phyloP scores from a whole-genome alignment of 2,888 invertebrate genomes.

The Tetranychus truncatus region DNA sequence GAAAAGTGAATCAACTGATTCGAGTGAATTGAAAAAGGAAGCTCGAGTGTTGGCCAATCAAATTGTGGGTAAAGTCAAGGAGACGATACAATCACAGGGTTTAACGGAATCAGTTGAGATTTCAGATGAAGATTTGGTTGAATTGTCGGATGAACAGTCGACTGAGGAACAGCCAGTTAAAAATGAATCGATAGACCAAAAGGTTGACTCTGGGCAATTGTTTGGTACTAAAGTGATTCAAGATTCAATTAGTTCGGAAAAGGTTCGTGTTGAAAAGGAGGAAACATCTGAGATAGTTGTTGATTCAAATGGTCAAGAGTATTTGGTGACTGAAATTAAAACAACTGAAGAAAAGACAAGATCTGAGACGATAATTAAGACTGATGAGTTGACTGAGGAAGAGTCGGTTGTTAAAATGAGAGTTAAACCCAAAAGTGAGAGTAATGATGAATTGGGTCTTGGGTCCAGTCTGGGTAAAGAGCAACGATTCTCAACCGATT shows the following conservation, averaged over 20 bases:
- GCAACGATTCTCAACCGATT: background rate
- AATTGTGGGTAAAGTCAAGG: slow-evolving; percentile 19
- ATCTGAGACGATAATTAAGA: background rate
- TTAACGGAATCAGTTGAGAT: slow-evolving; percentile 26
- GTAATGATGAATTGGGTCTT: background rate
- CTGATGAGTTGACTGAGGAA: background rate
- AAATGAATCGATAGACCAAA: background rate
- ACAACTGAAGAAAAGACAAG: background rate
- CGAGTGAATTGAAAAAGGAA: slow-evolving; percentile 16
- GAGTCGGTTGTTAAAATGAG: background rate
- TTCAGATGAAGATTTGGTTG: slow-evolving; percentile 30
- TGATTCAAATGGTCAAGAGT: background rate
- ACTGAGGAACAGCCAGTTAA: background rate
- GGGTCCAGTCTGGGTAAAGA: background rate
- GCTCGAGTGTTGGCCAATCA: slow-evolving; percentile 16
- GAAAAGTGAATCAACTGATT: slow-evolving; percentile 5
- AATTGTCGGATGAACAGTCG: slow-evolving; percentile 17
- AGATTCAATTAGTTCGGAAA: background rate
- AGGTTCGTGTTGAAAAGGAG: background rate
- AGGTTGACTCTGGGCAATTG: background rate
- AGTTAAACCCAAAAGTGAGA: background rate
- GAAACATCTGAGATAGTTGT: background rate
- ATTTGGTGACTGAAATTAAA: background rate
- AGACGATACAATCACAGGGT: slow-evolving; percentile 19
- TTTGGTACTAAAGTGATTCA: background rate